Conservation (phyloP, 2,888 invertebrate genomes). For the Corbicula japonica region DNA sequence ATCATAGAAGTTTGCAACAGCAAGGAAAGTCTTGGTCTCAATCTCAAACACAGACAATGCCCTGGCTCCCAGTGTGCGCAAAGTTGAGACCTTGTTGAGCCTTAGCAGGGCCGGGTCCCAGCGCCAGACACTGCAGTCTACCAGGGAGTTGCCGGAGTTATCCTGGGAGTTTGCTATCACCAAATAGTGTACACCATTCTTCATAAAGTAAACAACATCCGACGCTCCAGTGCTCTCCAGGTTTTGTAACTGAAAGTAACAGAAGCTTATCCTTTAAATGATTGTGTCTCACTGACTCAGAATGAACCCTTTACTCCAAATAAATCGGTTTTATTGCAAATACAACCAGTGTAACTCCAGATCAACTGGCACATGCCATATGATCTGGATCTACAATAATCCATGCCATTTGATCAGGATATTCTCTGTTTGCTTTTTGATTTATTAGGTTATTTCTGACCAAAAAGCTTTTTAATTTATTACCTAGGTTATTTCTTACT, state of each 20-base stretch:
- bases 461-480: too few species aligned
- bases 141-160: constrained; percentile 75
- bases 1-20: constrained; percentile 82
- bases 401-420: too few species aligned
- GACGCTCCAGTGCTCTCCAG: constrained; percentile 78
- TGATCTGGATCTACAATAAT: too few species aligned
- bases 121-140: constrained; percentile 76
- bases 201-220: constrained; percentile 77
- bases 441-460: too few species aligned
- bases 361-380: too few species aligned
- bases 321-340: too few species aligned
- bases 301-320: too few species aligned
- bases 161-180: constrained; percentile 80
- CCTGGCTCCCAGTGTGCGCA: constrained; percentile 79
- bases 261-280: background rate
- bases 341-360: too few species aligned
- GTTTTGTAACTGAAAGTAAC: constrained; percentile 81
- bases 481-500: too few species aligned
- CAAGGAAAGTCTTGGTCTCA: constrained; percentile 76
- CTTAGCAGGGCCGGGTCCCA: constrained; percentile 76
- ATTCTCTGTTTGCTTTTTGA: too few species aligned
- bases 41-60: constrained; percentile 74
- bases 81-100: constrained; percentile 77
- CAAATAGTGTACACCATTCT: constrained; percentile 72
- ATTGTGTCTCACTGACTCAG: background rate